A percentile compares a stretch with the other conserved stretches of the same genome.
Evolutionary conservation across 2,888 invertebrate species (phyloP).

Genomic region (Acronicta leporina): DNA sequence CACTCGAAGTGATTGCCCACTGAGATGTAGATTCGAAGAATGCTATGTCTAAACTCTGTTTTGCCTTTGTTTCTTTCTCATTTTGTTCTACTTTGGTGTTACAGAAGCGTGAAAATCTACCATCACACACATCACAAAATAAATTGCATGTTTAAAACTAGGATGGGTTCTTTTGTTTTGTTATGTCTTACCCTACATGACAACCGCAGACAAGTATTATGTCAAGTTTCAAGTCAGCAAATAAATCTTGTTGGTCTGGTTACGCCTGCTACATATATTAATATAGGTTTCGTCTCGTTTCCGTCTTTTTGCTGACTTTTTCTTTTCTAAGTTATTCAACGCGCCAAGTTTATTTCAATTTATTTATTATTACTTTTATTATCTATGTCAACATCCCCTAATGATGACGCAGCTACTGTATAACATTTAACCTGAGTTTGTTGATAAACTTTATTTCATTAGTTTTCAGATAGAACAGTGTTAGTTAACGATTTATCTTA

Average conservation of each 20-base stretch:
- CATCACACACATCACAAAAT: too few relatives aligned
- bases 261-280: too few relatives aligned
- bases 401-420: not conserved
- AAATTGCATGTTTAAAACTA: constrained; percentile 13
- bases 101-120: constrained; percentile 24
- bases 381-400: not conserved
- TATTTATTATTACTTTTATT: not conserved
- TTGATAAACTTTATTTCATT: constrained; percentile 7
- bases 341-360: too few relatives aligned
- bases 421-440: not conserved
- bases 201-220: not conserved
- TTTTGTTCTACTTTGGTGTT: constrained; percentile 49
- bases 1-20: constrained; percentile 73
- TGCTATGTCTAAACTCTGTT: constrained; percentile 26
- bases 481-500: constrained; percentile 2
- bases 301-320: too few relatives aligned
- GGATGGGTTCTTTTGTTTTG: not conserved
- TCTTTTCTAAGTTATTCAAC: too few relatives aligned
- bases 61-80: constrained; percentile 34
- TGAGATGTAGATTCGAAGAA: constrained; percentile 65
- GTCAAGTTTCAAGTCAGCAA: too few relatives aligned
- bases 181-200: not conserved
- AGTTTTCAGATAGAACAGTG: not conserved
- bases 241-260: too few relatives aligned
- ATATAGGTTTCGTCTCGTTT: too few relatives aligned